These are phyloP conservation scores for Austrolebias charrua DNA, from an alignment of 2,797 vertebrate genomes.

Conservation along the genomic window DNA sequence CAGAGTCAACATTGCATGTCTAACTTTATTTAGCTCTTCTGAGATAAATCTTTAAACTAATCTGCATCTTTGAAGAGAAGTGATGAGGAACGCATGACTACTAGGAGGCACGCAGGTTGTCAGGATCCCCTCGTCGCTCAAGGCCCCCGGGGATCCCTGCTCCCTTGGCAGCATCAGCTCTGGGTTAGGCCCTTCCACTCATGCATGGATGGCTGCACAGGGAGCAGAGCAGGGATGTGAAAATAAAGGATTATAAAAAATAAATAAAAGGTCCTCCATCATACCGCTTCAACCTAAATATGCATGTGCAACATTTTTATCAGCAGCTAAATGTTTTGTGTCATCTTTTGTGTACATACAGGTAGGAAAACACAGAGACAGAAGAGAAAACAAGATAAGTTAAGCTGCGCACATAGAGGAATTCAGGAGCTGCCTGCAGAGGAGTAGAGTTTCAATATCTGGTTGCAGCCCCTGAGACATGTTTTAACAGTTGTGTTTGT, in stretches of 20 bases:
- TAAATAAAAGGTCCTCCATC: conserved; percentile 43
- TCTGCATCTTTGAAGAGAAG: conserved; percentile 54
- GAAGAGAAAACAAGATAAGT: conserved; percentile 50
- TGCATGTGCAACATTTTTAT: conserved; percentile 50
- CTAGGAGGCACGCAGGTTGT: conserved; percentile 51
- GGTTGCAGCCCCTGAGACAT: conserved; percentile 70
- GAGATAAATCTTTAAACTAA: conserved; percentile 52
- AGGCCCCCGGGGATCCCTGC: conserved; percentile 58
- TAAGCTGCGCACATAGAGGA: conserved; percentile 31
- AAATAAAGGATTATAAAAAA: conserved; percentile 71
- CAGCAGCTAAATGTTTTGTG: conserved; percentile 45
- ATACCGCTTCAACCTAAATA: conserved; percentile 53
- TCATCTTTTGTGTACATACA: conserved; percentile 20
- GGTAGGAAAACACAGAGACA: conserved; percentile 46
- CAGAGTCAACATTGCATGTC: conserved; percentile 63
- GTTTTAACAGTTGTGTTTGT: conserved; percentile 80
- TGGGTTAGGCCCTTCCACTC: conserved; percentile 51
- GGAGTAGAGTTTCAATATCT: conserved; percentile 59
- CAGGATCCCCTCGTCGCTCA: conserved; percentile 49
- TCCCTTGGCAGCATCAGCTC: conserved; percentile 41
- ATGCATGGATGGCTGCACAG: conserved; percentile 73
- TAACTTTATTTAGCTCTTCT: conserved; percentile 56
- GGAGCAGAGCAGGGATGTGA: conserved; percentile 51
- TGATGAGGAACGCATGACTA: conserved; percentile 51
- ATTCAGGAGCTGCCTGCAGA: conserved; percentile 53